Evolutionary conservation across 2,797 vertebrate species (phyloP).

Genomic region (Microctenopoma steveboyesi): DNA sequence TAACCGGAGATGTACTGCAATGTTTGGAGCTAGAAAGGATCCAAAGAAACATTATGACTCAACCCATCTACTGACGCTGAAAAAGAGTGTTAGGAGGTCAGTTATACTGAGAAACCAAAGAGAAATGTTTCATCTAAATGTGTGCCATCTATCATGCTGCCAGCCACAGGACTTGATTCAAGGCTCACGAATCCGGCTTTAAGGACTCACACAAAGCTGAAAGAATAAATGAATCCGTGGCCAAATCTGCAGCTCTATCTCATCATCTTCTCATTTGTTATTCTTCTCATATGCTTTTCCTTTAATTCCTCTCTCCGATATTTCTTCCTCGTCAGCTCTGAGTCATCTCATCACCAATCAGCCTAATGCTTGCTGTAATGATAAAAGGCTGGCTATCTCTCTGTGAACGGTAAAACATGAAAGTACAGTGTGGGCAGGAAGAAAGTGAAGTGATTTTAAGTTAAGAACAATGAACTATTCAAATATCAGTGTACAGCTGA

Average conservation of each 20-base stretch:
- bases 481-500: background rate
- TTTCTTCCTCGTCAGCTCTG: background rate
- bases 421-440: background rate
- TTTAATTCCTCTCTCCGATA: background rate
- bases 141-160: constrained; percentile 40
- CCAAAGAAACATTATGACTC: constrained; percentile 29
- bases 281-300: background rate
- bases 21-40: constrained; percentile 19
- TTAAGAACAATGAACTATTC: constrained; percentile 2
- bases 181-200: constrained; percentile 20
- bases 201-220: constrained; percentile 20
- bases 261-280: background rate
- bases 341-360: background rate
- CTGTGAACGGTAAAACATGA: background rate
- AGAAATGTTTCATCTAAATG: constrained; percentile 45
- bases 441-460: background rate
- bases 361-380: background rate
- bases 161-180: constrained; percentile 6
- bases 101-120: constrained; percentile 43
- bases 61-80: constrained; percentile 27
- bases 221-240: constrained; percentile 15
- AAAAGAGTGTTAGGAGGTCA: constrained; percentile 46
- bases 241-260: constrained; percentile 19
- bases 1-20: background rate
- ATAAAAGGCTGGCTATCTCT: background rate